Conservation (phyloP, 2,797 vertebrate species). For the Echiichthys vipera region DNA sequence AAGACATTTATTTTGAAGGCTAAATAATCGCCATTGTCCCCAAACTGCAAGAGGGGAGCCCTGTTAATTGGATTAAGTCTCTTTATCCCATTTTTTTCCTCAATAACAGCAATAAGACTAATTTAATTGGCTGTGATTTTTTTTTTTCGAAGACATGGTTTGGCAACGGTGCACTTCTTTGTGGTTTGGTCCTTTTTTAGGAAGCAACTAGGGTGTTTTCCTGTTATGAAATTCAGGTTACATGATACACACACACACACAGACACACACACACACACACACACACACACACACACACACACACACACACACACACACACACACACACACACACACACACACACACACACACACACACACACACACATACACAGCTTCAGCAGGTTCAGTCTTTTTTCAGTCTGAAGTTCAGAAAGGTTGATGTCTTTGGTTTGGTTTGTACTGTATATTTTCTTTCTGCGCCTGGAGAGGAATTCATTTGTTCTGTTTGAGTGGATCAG, state of each 20-base stretch:
- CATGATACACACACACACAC: constrained; percentile 20
- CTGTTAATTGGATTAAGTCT: constrained; percentile 78
- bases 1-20: constrained; percentile 64
- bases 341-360: no score
- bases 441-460: neutral
- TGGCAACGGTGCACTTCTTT: constrained; percentile 47
- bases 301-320: no score
- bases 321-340: no score
- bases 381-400: neutral
- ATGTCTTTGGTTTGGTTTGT: constrained; percentile 2
- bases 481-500: constrained; percentile 34
- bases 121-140: constrained; percentile 74
- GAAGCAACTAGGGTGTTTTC: constrained; percentile 71
- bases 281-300: no score
- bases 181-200: constrained; percentile 48
- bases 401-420: neutral
- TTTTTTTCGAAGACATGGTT: constrained; percentile 56
- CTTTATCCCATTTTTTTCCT: constrained; percentile 43
- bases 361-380: no score
- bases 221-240: constrained; percentile 71
- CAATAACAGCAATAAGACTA: constrained; percentile 62
- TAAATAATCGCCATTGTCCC: constrained; percentile 68
- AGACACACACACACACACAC: no score
- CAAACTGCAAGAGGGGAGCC: constrained; percentile 44
- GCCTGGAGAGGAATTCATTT: constrained; percentile 15